phyloP scores from a whole-genome alignment of 1,140 invertebrate species.

The Mya arenaria region DNA sequence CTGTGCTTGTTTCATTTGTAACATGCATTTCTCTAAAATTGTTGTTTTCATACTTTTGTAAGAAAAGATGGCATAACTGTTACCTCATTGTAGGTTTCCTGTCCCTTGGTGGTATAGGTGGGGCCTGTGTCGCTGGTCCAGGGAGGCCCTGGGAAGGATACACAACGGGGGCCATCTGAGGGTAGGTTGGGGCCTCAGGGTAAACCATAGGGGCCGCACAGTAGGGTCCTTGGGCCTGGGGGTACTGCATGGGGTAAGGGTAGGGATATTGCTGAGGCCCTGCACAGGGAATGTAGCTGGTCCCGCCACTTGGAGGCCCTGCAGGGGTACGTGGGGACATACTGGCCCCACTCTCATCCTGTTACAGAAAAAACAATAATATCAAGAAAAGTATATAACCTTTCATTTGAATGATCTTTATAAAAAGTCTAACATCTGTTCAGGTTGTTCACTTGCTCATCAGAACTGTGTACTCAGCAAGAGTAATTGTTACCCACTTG shows the following conservation, averaged over 20 bases:
- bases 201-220: background rate
- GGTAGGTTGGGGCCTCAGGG: background rate
- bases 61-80: too few species aligned
- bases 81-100: background rate
- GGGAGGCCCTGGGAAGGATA: background rate
- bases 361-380: background rate
- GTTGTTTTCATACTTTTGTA: too few species aligned
- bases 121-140: background rate
- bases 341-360: slow-evolving; percentile 49
- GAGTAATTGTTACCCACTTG: too few species aligned
- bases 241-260: slow-evolving; percentile 1
- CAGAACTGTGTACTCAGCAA: too few species aligned
- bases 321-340: background rate
- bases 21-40: too few species aligned
- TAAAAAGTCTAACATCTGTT: too few species aligned
- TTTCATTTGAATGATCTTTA: too few species aligned
- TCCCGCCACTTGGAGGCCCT: background rate
- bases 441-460: too few species aligned
- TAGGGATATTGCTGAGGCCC: slow-evolving; percentile 1
- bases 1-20: too few species aligned
- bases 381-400: too few species aligned
- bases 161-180: background rate
- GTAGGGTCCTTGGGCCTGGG: background rate
- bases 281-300: background rate
- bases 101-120: slow-evolving; percentile 27